Evolutionary conservation across 2,113 vertebrate genomes (phyloP).

Genomic region (Osmerus mordax): DNA sequence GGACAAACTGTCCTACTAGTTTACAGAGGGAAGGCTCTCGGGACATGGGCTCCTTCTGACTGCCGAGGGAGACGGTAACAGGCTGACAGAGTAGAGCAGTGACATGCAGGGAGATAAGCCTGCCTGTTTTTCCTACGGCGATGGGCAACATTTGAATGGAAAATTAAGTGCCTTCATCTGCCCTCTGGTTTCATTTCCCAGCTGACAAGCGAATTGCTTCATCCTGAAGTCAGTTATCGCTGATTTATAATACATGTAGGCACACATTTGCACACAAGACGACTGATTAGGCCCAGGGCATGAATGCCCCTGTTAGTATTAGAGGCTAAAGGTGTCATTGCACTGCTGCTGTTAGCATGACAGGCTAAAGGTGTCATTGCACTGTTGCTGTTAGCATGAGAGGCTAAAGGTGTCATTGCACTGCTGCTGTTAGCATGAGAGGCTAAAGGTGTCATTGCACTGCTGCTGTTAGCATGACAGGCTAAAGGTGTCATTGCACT

Average conservation of each 20-base stretch:
- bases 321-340: background rate
- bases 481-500: background rate
- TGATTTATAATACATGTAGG: background rate
- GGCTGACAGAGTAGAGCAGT: background rate
- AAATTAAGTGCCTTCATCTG: conserved; percentile 3
- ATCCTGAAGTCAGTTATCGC: too few relatives aligned
- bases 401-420: too few relatives aligned
- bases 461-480: background rate
- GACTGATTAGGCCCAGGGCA: background rate
- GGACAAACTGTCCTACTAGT: conserved; percentile 60
- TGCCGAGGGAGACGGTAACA: conserved; percentile 46
- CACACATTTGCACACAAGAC: background rate
- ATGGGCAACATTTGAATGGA: conserved; percentile 11
- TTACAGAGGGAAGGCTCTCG: conserved; percentile 48
- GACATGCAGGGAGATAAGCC: background rate
- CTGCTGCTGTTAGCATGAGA: too few relatives aligned
- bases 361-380: background rate
- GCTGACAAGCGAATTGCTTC: too few relatives aligned
- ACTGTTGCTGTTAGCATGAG: background rate
- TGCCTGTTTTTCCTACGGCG: conserved; percentile 9
- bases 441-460: background rate
- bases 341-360: background rate
- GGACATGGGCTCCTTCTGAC: conserved; percentile 66
- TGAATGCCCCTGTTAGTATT: background rate
- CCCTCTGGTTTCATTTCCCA: background rate